Evolutionary conservation across 2,888 invertebrate genomes (phyloP), one percentile per base, ranked within the genome.

Genomic region (Drosophila engyochracea): DNA sequence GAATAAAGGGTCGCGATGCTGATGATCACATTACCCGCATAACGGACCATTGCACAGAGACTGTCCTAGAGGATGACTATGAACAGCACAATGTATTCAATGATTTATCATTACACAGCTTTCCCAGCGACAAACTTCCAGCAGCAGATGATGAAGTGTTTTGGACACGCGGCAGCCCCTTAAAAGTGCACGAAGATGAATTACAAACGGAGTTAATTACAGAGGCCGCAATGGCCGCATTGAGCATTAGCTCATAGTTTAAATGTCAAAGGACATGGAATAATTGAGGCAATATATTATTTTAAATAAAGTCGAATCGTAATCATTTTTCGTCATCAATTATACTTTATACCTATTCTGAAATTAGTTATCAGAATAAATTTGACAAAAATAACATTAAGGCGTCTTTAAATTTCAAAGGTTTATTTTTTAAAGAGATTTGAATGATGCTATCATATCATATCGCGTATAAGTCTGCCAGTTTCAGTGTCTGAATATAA

Each of bases 81-180:
- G 94, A 95, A 79, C 95, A 95, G 90, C 95, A 94, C 64, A 96
- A 97, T 87, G 95, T 97, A 65, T 98, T 97, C 90, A 97, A 97
- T 92, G 96, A 97, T 90, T 95, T 95, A 51, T 95, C 97, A 0
- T 93, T 97, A 76, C 97, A 97, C 92, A 91, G 95, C 44, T 97
- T 97, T 92, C 94, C 95, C 1, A 91, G 90, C 51, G 91, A 94
- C 1, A 94, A 94, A 68, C 90, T 97, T 74, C 91, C 91, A 4
- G 85, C 92, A 35, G 88, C 90, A n/a, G 83, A 95, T 19, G 93
- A 95, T 37, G 14, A 39, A 5, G 22, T 19, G 16, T 85, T 85
- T 53, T 85, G 85, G 85, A 69, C 65, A 22, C 57, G 68, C 9
- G 63, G 52, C 25, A 19, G 68, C 7, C 82, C 67, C 2, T 47